These are phyloP conservation scores for Globodera rostochiensis DNA, from an alignment of 1,140 invertebrate species.

Conservation along the genomic window DNA sequence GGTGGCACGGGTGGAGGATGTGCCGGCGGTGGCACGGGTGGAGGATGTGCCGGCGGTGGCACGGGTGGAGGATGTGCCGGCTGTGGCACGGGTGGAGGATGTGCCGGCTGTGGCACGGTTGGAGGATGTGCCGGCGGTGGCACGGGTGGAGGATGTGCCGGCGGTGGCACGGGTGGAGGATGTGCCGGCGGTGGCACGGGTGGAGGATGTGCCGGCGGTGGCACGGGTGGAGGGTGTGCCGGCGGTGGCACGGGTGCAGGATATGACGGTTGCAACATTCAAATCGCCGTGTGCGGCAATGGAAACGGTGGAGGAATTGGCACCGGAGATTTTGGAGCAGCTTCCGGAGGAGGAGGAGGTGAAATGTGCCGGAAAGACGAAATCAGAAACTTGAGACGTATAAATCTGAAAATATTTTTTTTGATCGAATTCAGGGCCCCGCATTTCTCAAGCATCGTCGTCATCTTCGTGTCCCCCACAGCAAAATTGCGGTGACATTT, in stretches of 20 bases:
- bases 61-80: neutral
- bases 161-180: slow-evolving; percentile 1
- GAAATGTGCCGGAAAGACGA: neutral
- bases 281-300: slow-evolving; percentile 22
- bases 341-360: neutral
- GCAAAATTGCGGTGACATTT: neutral
- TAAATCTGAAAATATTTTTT: neutral
- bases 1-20: neutral
- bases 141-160: neutral
- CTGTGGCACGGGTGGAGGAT: neutral
- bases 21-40: neutral
- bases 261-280: neutral
- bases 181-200: neutral
- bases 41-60: slow-evolving; percentile 7
- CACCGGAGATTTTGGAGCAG: neutral
- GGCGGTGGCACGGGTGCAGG: neutral
- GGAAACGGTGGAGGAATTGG: slow-evolving; percentile 10
- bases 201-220: neutral
- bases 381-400: no score
- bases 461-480: neutral
- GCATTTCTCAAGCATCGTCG: neutral
- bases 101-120: neutral
- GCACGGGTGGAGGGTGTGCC: neutral
- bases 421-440: neutral
- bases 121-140: slow-evolving; percentile 1